Conservation (phyloP, 2,797 vertebrate genomes). For the Emys orbicularis region DNA sequence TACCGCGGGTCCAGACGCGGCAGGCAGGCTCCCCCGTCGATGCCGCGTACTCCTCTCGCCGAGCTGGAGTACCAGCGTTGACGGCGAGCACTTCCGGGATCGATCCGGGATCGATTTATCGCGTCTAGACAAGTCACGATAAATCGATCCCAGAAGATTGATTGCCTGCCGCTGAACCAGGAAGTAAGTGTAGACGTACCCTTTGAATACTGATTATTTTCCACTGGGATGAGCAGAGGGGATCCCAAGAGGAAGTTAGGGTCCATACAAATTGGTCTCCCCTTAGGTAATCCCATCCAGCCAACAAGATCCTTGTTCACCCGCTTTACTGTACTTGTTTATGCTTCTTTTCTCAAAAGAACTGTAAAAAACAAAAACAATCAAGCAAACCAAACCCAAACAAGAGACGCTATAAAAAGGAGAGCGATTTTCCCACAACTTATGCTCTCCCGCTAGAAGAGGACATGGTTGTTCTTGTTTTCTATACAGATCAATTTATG, state of each 20-base stretch:
- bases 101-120: too few relatives aligned
- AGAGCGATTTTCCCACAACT: not conserved
- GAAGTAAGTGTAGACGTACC: too few relatives aligned
- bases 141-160: too few relatives aligned
- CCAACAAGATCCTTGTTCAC: not conserved
- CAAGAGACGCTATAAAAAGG: not conserved
- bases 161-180: too few relatives aligned
- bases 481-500: constrained; percentile 59
- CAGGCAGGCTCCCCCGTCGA: too few relatives aligned
- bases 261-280: not conserved
- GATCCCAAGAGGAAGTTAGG: not conserved
- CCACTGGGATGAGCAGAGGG: not conserved
- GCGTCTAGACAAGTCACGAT: too few relatives aligned
- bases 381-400: not conserved
- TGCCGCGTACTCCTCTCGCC: too few relatives aligned
- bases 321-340: not conserved
- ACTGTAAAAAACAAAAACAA: not conserved
- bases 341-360: not conserved
- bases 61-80: too few relatives aligned
- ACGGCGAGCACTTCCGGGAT: too few relatives aligned
- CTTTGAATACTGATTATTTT: not conserved
- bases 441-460: constrained; percentile 75
- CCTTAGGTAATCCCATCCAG: not conserved
- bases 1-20: too few relatives aligned
- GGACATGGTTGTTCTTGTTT: constrained; percentile 63